These are phyloP conservation scores for Montifringilla adamsi DNA, from an alignment of 2,113 vertebrate species.

Conservation along the genomic window DNA sequence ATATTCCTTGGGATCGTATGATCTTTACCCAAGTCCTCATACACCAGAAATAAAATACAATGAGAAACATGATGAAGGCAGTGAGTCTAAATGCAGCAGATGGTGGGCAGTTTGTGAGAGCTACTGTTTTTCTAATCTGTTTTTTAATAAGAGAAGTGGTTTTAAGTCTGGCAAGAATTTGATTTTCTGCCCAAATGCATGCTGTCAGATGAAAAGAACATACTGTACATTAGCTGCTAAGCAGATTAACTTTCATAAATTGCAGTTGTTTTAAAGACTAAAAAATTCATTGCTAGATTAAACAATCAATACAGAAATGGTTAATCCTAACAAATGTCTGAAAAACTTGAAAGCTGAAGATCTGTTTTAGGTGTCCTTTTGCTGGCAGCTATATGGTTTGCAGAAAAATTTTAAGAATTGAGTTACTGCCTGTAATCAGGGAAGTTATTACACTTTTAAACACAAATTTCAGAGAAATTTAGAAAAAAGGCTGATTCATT, in stretches of 20 bases:
- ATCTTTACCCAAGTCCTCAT: slow-evolving; percentile 43
- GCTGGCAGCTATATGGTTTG: slow-evolving; percentile 38
- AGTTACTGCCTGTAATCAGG: background rate
- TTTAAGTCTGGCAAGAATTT: slow-evolving; percentile 62
- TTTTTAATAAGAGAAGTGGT: slow-evolving; percentile 71
- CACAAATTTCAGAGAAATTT: background rate
- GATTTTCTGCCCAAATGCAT: slow-evolving; percentile 51
- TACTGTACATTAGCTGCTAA: slow-evolving; percentile 57
- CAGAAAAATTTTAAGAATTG: background rate
- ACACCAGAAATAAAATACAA: slow-evolving; percentile 57
- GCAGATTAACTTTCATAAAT: slow-evolving; percentile 53
- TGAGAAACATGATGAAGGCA: slow-evolving; percentile 44
- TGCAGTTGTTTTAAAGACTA: slow-evolving; percentile 46
- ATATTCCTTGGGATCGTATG: slow-evolving; percentile 9
- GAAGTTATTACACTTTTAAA: slow-evolving; percentile 35
- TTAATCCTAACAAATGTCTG: background rate
- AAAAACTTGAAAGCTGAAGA: slow-evolving; percentile 22
- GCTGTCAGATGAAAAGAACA: slow-evolving; percentile 56
- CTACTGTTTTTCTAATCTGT: slow-evolving; percentile 77
- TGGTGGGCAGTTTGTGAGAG: slow-evolving; percentile 18
- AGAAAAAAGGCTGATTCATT: background rate
- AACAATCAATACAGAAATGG: background rate
- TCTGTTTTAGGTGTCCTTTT: slow-evolving; percentile 41
- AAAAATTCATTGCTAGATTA: background rate
- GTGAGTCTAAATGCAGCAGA: slow-evolving; percentile 13